Base-by-base conservation (phyloP, 1,140 invertebrate genomes). In the Tenebrio molitor region DNA sequence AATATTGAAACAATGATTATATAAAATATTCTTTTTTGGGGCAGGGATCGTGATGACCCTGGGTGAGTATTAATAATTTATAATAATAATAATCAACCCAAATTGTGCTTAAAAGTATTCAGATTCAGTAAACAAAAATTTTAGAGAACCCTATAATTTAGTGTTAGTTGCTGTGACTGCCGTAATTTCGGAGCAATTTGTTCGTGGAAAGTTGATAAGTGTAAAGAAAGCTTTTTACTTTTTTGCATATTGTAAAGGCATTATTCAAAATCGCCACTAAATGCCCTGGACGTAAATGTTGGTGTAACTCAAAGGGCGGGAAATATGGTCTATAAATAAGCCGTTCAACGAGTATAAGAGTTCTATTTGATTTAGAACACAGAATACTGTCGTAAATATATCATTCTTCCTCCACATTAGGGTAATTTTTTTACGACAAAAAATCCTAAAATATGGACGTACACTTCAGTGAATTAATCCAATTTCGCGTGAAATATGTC, bases 251-350 rank as follows among this genome's bases (percentile, higher is more conserved):
- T 8, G 23, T 17, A 58, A 58, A 58, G n/a, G 10, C 23, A 58
- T 58, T 23, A 58, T 17, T 58, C 50, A 58, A 58, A 58, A 58
- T 29, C 50, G 10, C 23, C n/a, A 58, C 10, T 66, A 66, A 66
- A 66, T 66, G n/a, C n/a, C 36, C 64, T 42, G 25, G 12, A 34
- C 14, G 36, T 66, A 66, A 66, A 42, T 66, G 25, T 12, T 19
- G 14, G 10, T 42, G 36, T 44, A 66, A 44, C 36, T 66, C 64
- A 66, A 66, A 66, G 25, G 64, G 64, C 44, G 64, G 64, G 14
- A 66, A 66, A 66, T 66, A 66, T 66, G 64, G 64, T 25, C 64
- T 42, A 66, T 66, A 66, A 66, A 66, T 66, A 66, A 66, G 44
- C 64, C 39, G 42, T 42, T 66, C 14, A 42, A 66, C 64, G 64